Conservation (phyloP, 2,797 vertebrate genomes). For the Aeoliscus strigatus region DNA sequence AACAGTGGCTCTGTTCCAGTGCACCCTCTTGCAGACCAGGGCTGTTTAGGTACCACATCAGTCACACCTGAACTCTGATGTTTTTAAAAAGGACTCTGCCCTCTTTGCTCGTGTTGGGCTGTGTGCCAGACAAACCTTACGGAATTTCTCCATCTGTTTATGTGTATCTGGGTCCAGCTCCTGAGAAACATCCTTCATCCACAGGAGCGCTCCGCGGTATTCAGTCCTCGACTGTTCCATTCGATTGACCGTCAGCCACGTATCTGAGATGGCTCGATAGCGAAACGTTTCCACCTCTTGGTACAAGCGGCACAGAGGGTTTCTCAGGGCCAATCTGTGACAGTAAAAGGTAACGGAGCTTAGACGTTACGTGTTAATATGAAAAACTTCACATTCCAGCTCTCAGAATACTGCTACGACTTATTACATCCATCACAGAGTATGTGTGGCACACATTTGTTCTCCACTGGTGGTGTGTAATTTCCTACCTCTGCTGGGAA, state of each 20-base stretch:
- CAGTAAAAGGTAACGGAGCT: too few species aligned
- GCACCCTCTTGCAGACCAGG: too few species aligned
- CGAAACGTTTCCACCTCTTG: conserved; percentile 98
- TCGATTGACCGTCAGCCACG: conserved; percentile 94
- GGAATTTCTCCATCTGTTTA: conserved; percentile 98
- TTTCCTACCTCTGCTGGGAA: conserved; percentile 92
- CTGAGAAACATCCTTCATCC: conserved; percentile 99
- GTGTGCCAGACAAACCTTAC: conserved; percentile 81
- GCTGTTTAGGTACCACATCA: too few species aligned
- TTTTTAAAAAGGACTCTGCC: background rate
- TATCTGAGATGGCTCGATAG: conserved; percentile 94
- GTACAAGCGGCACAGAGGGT: conserved; percentile 87
- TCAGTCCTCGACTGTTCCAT: conserved; percentile 97
- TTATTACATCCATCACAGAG: too few species aligned
- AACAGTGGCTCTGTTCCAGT: background rate
- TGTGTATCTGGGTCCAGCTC: conserved; percentile 95
- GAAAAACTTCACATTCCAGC: too few species aligned
- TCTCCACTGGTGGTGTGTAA: background rate
- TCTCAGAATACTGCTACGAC: too few species aligned
- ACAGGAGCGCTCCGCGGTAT: conserved; percentile 92
- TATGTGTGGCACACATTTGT: too few species aligned
- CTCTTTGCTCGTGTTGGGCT: background rate
- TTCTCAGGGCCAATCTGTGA: conserved; percentile 82
- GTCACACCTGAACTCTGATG: too few species aligned
- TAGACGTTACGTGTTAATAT: too few species aligned